Percentiles rank a stretch among this genome's conserved stretches.
These are phyloP conservation scores for Drosophila watanabei DNA, from an alignment of 1,140 invertebrate genomes.

Conservation along the genomic window DNA sequence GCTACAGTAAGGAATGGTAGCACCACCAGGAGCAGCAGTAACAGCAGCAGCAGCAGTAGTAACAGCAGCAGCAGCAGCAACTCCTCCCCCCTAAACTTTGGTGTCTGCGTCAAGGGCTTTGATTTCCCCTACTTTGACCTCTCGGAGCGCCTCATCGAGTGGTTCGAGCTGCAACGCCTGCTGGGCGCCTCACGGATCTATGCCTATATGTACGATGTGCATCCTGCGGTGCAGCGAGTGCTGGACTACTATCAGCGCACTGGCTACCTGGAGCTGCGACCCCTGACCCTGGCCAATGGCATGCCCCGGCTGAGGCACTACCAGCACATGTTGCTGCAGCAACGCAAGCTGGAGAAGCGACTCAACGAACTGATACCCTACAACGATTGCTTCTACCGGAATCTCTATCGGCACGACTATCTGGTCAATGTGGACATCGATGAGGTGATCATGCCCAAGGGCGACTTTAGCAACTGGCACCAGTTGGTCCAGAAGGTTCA, in stretches of 20 bases:
- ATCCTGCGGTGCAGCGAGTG: constrained; percentile 95
- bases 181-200: constrained; percentile 96
- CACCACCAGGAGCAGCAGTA: not conserved
- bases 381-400: constrained; percentile 93
- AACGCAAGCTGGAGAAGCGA: constrained; percentile 76
- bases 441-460: constrained; percentile 90
- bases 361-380: constrained; percentile 94
- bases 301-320: constrained; percentile 90
- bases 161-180: constrained; percentile 95
- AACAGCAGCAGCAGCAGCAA: constrained; percentile 41
- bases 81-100: constrained; percentile 89
- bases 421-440: constrained; percentile 92
- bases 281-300: constrained; percentile 90
- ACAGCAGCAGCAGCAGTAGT: too few relatives aligned
- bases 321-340: constrained; percentile 89
- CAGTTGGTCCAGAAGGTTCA: constrained; percentile 41
- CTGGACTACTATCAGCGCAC: constrained; percentile 85
- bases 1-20: not conserved
- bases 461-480: constrained; percentile 86
- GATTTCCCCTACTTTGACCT: constrained; percentile 96
- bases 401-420: constrained; percentile 92
- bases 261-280: constrained; percentile 88
- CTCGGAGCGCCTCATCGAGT: constrained; percentile 95
- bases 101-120: constrained; percentile 96
- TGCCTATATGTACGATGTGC: constrained; percentile 95